A percentile compares a stretch with the other conserved stretches of the same genome.
These are phyloP conservation scores for Grapholita molesta DNA, from an alignment of 1,140 invertebrate species.

Conservation along the genomic window DNA sequence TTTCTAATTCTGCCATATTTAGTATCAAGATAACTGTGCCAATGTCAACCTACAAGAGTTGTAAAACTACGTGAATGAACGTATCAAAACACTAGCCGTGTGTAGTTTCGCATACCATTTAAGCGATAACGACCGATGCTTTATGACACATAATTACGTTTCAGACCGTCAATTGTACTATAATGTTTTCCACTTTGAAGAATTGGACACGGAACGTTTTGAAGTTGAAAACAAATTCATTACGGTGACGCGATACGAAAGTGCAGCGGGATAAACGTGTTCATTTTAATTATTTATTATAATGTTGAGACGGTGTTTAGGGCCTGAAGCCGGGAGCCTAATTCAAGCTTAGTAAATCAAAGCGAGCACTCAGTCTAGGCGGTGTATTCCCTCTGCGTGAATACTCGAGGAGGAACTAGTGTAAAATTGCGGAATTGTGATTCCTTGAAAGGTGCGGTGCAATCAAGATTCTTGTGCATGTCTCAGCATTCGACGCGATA, in stretches of 20 bases:
- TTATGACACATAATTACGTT: constrained; percentile 47
- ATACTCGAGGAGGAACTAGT: background rate
- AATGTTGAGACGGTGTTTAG: constrained; percentile 23
- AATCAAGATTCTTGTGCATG: background rate
- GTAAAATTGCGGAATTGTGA: background rate
- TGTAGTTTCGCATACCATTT: constrained; percentile 21
- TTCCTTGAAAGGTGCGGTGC: background rate
- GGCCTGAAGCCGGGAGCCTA: background rate
- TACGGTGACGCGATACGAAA: background rate
- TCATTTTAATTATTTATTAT: constrained; percentile 22
- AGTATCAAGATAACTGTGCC: background rate
- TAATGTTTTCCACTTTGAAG: constrained; percentile 38
- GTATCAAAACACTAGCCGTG: constrained; percentile 10
- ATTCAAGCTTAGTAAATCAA: constrained; percentile 14
- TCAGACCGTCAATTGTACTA: constrained; percentile 40
- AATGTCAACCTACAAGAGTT: background rate
- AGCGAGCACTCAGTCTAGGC: constrained; percentile 1
- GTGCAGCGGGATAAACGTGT: constrained; percentile 19
- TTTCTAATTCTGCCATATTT: background rate
- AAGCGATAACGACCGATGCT: constrained; percentile 35
- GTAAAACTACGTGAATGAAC: background rate
- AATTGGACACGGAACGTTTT: constrained; percentile 22
- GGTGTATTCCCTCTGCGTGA: background rate
- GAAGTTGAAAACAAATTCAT: constrained; percentile 25
- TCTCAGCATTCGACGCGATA: background rate